phyloP scores from a whole-genome alignment of 1,140 invertebrate species.

The Cydia amplana region DNA sequence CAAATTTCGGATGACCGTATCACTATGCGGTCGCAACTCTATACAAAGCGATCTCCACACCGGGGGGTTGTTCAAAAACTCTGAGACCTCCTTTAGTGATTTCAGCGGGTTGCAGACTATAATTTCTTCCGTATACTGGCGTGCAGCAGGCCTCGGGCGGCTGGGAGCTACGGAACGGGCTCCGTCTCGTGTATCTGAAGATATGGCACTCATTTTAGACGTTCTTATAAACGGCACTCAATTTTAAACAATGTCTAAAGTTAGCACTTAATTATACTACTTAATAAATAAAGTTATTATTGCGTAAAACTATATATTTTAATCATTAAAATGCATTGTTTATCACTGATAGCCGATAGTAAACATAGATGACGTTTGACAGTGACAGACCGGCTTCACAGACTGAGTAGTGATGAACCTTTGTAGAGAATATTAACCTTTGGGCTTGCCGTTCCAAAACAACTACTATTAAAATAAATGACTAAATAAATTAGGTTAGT shows the following conservation, averaged over 20 bases:
- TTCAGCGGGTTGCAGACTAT: conserved; percentile 68
- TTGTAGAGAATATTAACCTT: no score
- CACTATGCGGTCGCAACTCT: conserved; percentile 57
- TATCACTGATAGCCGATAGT: not conserved
- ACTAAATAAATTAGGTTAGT: not conserved
- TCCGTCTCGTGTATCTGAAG: not conserved
- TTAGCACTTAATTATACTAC: not conserved
- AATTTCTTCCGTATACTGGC: conserved; percentile 42
- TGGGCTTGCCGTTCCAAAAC: not conserved
- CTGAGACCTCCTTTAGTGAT: conserved; percentile 55
- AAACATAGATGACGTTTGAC: not conserved
- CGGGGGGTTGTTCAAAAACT: conserved; percentile 68
- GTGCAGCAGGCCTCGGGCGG: not conserved
- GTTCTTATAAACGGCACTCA: not conserved
- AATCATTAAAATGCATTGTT: not conserved
- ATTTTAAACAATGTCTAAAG: not conserved
- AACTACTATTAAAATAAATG: not conserved
- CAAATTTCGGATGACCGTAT: conserved; percentile 56
- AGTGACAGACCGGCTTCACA: not conserved
- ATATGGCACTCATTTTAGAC: conserved; percentile 1
- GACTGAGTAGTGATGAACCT: not conserved
- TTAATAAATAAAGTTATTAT: not conserved
- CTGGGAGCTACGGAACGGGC: not conserved
- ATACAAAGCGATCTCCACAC: conserved; percentile 66
- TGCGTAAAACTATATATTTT: not conserved